These are phyloP conservation scores for Meloidogyne exigua DNA, from an alignment of 1,140 invertebrate species.

Conservation along the genomic window DNA sequence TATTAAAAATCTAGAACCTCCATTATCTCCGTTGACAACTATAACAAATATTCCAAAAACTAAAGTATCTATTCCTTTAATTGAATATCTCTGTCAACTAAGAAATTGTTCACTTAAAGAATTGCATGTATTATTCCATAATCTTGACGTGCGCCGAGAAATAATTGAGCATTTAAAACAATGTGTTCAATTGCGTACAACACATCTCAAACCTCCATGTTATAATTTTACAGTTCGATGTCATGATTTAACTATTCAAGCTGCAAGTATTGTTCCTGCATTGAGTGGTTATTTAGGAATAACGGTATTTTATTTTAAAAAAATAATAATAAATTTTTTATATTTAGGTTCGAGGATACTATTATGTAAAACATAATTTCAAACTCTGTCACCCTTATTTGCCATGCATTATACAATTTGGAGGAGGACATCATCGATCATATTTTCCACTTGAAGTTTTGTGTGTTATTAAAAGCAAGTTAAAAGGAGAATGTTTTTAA, in stretches of 20 bases:
- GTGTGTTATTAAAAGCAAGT: not conserved
- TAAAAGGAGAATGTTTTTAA: not conserved
- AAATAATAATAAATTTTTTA: too few species aligned
- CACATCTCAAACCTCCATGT: not conserved
- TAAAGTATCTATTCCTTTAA: not conserved
- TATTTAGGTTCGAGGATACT: too few species aligned
- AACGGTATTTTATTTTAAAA: not conserved
- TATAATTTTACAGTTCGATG: slow-evolving; percentile 2
- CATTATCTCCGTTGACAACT: too few species aligned
- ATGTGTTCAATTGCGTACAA: not conserved
- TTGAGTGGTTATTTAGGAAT: slow-evolving; percentile 8
- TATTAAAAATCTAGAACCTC: too few species aligned
- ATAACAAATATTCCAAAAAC: not conserved
- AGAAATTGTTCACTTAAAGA: not conserved
- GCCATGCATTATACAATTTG: too few species aligned
- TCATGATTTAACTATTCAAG: not conserved
- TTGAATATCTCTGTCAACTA: not conserved
- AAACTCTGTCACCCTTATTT: too few species aligned
- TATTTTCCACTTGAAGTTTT: slow-evolving; percentile 7
- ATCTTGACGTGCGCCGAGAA: not conserved
- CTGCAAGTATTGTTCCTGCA: not conserved
- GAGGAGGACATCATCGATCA: too few species aligned
- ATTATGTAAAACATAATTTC: too few species aligned
- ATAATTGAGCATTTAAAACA: not conserved
- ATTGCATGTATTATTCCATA: slow-evolving; percentile 3